Percentiles rank a stretch among this genome's conserved stretches.
Evolutionary conservation across 2,797 vertebrate genomes (phyloP).

Genomic region (Yasuhikotakia modesta): DNA sequence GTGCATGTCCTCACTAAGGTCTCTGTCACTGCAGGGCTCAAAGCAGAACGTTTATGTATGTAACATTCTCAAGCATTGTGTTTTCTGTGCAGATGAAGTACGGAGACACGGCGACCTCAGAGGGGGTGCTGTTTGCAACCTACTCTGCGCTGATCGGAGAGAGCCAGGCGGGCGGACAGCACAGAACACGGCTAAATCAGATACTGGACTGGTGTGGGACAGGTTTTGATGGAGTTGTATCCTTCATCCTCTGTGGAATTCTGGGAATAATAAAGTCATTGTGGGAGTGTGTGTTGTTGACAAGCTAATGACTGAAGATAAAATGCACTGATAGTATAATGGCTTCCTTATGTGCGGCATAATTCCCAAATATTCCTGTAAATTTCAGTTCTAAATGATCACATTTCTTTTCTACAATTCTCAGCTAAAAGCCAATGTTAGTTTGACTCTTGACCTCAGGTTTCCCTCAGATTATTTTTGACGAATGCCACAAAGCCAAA

Average conservation of each 20-base stretch:
- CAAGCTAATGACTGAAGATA: neutral
- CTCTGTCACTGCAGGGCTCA: neutral
- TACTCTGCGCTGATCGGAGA: conserved; percentile 97
- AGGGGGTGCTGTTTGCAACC: conserved; percentile 97
- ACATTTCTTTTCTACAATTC: neutral
- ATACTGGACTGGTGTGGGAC: conserved; percentile 96
- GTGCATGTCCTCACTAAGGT: conserved; percentile 99
- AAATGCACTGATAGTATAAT: no score
- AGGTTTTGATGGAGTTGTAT: conserved; percentile 96
- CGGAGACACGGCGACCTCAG: conserved; percentile 98
- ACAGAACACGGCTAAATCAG: conserved; percentile 91
- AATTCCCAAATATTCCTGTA: no score
- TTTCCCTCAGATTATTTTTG: conserved; percentile 88
- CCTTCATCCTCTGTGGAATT: conserved; percentile 70
- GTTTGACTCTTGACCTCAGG: conserved; percentile 71
- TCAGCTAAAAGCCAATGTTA: no score
- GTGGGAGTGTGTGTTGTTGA: neutral
- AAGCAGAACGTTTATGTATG: neutral
- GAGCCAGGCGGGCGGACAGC: conserved; percentile 96
- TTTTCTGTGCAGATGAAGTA: conserved; percentile 88
- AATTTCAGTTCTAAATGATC: neutral
- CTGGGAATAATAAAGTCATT: neutral
- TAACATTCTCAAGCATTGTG: no score
- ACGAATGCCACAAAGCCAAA: conserved; percentile 99
- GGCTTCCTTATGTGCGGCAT: no score